Evolutionary conservation across 2,797 vertebrate species (phyloP), one percentile per base, ranked within the genome.

Genomic region (Eulemur mongoz): DNA sequence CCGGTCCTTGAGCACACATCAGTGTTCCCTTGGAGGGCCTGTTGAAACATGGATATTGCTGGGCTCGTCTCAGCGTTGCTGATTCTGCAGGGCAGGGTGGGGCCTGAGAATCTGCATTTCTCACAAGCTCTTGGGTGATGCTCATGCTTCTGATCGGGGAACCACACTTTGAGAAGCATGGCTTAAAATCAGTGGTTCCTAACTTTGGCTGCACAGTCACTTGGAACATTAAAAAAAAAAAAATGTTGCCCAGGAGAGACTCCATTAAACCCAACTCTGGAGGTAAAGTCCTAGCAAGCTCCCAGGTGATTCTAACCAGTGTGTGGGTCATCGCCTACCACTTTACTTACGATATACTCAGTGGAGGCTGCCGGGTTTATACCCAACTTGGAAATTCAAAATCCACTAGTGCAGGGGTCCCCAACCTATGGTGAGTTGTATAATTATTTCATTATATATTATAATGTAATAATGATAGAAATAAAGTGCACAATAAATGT

Each of bases 261-360:
- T n/a, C 40, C 20, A 18, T 50, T 38, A 38, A 54, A 63, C 27
- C 76, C 15, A 3, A 17, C 61, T 69, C 57, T 67, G 50, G 7
- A 15, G 14, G 75, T 25, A 43, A 43, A 43, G 43, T 43, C 43
- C 43, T 17, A 15, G 61, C 30, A 54, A 32, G n/a, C 8, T 43
- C 61, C 17, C n/a, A 13, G 86, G 15, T 5, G 6, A 25, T 65
- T 69, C 59, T 79, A 18, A 32, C 20, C 72, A 40, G 14, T 0
- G 17, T 0, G 5, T 0, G 0, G 25, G 25, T 38, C 25, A 0
- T 3, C 0, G 1, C 13, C 12, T 45, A 12, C 38, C 35, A 10
- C 9, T 17, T 45, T 5, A 1, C 38, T 78, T 43, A 6, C 0
- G 1, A 35, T 8, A 22, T n/a, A 6, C 65, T 43, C 54, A 27